Evolutionary conservation across 1,140 invertebrate species (phyloP), one percentile per base, ranked within the genome.

Genomic region (Drosophila subobscura): DNA sequence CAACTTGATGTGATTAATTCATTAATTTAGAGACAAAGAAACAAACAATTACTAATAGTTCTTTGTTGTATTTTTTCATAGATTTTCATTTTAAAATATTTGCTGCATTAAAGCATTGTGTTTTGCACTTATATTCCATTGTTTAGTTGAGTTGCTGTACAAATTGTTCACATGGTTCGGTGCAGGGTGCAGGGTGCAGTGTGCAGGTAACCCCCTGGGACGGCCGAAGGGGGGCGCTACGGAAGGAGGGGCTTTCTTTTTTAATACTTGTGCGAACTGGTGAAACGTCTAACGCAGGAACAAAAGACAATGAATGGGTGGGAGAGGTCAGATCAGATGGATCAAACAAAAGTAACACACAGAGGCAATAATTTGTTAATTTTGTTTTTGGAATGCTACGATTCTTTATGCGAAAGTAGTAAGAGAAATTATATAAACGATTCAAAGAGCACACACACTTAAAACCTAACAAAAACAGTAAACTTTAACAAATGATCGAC

Each of bases 231-330:
- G 67, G 60, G 23, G 22, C 42, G 44, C 27, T 5, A 72, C 14
- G 59, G 57, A 56, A 12, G 51, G 53, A 42, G 42, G 58, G 58
- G 25, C 8, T 47, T 73, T 77, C 55, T 12, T 47, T 73, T 77
- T 59, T 88, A 86, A 86, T 86, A 86, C 81, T 88, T 86, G 83
- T 86, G 83, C 83, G 70, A 86, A 88, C 83, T 74, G 81, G 76
- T 72, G 27, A 72, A 83, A 72, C 74, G 42, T 61, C 74, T 74
- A 65, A 77, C 42, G 55, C 27, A 63, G 42, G 66, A 78, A 53
- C 45, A 33, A 63, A 65, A 55, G 7, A 72, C 60, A 55, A 67
- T 53, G 49, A 33, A 10, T 27, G 41, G 49, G 2, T 4, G 12
- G 10, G 16, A 6, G 1, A 4, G 12, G 66, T 53, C 42, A 51